Evolutionary conservation across 2,113 vertebrate genomes (phyloP).

Genomic region (Caracal caracal): DNA sequence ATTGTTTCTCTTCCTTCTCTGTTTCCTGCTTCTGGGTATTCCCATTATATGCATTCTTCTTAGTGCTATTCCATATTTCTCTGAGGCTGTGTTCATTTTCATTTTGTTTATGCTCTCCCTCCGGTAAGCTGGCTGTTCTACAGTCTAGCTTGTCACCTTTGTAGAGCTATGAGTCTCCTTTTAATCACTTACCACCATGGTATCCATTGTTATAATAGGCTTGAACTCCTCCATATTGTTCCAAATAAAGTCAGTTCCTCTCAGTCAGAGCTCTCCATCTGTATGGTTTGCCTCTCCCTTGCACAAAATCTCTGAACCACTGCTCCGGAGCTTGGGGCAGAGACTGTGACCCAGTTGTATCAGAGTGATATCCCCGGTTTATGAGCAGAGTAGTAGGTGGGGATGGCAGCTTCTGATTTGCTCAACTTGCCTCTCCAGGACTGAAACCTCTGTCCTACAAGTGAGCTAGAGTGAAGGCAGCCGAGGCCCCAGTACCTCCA

Average conservation of each 20-base stretch:
- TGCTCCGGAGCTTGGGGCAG: background rate
- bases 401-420: too few relatives aligned
- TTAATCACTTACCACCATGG: background rate
- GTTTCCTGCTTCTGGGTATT: background rate
- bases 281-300: background rate
- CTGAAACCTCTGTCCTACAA: background rate
- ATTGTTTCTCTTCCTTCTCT: background rate
- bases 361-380: background rate
- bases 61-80: background rate
- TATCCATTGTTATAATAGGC: background rate
- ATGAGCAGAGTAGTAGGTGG: background rate
- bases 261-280: background rate
- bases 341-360: background rate
- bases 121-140: background rate
- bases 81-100: background rate
- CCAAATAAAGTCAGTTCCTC: background rate
- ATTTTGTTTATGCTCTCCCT: background rate
- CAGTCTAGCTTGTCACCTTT: background rate
- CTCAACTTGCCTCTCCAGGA: background rate
- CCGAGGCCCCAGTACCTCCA: background rate
- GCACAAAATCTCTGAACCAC: background rate
- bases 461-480: background rate
- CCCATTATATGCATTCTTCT: background rate
- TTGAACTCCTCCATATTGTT: background rate
- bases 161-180: background rate